Base-by-base conservation (phyloP, 1,140 invertebrate genomes). In the Diachasma alloeum region DNA sequence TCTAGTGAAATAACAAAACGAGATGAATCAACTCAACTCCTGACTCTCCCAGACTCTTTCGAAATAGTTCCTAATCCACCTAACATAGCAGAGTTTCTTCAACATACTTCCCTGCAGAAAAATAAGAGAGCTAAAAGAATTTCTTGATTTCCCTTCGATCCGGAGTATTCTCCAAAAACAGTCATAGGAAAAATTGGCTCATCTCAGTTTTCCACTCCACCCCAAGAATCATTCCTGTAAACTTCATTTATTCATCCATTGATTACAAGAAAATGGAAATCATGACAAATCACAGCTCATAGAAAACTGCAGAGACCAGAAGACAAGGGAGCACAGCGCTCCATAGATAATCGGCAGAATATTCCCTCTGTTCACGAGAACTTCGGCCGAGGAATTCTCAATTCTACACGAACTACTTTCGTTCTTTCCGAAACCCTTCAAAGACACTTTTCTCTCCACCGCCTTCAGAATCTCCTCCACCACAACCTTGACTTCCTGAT, bases 231-330 rank as follows among this genome's bases (percentile, higher is more conserved):
- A 59, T 15, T 36, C 19, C 69, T 39, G 31, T n/a, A 53, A n/a
- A 24, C 44, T 17, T 53, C n/a, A 72, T 67, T 56, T 75, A 71
- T 76, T 48, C 59, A 63, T 72, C 74, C 17, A 70, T 78, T 46
- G 48, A 75, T 75, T 6, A 11, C 70, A 4, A 69, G 17, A 39
- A 8, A 31, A 56, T 17, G n/a, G n/a, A n/a, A n/a, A n/a, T 70
- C 9, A 70, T 36, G 11, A 13, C 0, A 70, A 15, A 0, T 84
- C 78, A 26, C 80, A 83, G 8, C 8, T 63, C 9, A 85, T 81
- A 9, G 80, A 84, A 46, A 81, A 82, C 37, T 83, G 80, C 13
- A 86, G 76, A 36, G 76, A 84, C 78, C 80, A 83, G 36, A 84
- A 85, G 4, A 87, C 76, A 19, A 86, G 9, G n/a, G 74, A 80